Base-by-base conservation (phyloP, 1,140 invertebrate species). In the Bombyx mandarina region DNA sequence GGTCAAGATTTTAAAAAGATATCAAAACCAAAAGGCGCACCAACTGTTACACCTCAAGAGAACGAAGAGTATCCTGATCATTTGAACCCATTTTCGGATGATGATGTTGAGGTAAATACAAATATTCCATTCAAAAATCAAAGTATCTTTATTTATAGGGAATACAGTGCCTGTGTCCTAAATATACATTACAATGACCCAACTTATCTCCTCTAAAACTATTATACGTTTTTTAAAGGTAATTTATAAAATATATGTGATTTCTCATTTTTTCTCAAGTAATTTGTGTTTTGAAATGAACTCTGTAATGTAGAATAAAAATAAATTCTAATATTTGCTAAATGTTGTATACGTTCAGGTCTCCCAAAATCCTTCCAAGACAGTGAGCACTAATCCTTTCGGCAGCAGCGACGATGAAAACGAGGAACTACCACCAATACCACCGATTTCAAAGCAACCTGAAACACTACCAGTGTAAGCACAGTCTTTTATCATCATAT, bases 71-170 rank as follows among this genome's bases (percentile, higher is more conserved):
- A 96, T 88, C 95, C 95, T 0, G 89, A 91, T 51, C 90, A 93
- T 63, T 84, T 96, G 53, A 96, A 96, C 90, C 95, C 95, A 4
- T 96, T 95, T 81, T 91, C 90, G 47, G 92, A 92, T 55, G 92
- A 92, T 43, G 89, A 91, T 7, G 90, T 91, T n/a, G 86, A 87
- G 47, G 81, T 77, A 66, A 49, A 45, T 52, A 48, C 45, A 26
- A 12, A 50, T 47, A 22, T 42, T 42, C 48, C 45, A 35, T 35
- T 35, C 26, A 35, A 35, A 35, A 18, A 18, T 18, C 12, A 18
- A 18, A 18, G 12, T 18, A 18, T 18, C 12, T 18, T 35, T 35
- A 35, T 35, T 5, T 35, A 35, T 35, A 18, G 12, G 12, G 12
- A 1, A 1, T 35, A 35, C 4, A 35, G 26, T 5, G 4, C 26